A percentile compares a stretch with the other conserved stretches of the same genome.
Conservation (phyloP, 2,888 invertebrate genomes). For the Polymixis lichenea region DNA sequence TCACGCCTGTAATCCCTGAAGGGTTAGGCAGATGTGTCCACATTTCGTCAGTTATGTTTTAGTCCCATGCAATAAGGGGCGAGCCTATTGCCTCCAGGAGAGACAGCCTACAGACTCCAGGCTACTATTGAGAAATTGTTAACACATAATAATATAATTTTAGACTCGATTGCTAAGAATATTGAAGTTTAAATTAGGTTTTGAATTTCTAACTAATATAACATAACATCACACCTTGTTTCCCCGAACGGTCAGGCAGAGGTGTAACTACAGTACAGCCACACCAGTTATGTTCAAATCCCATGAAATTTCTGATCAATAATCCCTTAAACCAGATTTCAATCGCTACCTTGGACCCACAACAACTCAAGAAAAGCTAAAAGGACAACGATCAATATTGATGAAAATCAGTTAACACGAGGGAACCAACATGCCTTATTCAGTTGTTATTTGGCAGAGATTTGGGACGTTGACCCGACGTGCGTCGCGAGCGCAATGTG, state of each 20-base stretch:
- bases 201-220: background rate
- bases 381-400: constrained; percentile 18
- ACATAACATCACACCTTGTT: no score
- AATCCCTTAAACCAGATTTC: background rate
- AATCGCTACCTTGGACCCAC: background rate
- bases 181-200: background rate
- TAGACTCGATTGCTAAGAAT: background rate
- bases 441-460: constrained; percentile 57
- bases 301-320: background rate
- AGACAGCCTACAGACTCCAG: background rate
- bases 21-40: background rate
- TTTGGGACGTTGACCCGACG: constrained; percentile 47
- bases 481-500: constrained; percentile 46
- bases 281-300: no score
- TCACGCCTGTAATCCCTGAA: no score
- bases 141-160: background rate
- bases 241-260: no score
- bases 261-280: no score
- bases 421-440: constrained; percentile 42
- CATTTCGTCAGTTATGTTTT: no score
- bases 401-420: constrained; percentile 38
- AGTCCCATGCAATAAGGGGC: background rate
- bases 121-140: background rate
- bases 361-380: background rate
- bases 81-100: background rate